Evolutionary conservation across 2,113 vertebrate species (phyloP), one percentile per base, ranked within the genome.

Genomic region (Tor tambroides): DNA sequence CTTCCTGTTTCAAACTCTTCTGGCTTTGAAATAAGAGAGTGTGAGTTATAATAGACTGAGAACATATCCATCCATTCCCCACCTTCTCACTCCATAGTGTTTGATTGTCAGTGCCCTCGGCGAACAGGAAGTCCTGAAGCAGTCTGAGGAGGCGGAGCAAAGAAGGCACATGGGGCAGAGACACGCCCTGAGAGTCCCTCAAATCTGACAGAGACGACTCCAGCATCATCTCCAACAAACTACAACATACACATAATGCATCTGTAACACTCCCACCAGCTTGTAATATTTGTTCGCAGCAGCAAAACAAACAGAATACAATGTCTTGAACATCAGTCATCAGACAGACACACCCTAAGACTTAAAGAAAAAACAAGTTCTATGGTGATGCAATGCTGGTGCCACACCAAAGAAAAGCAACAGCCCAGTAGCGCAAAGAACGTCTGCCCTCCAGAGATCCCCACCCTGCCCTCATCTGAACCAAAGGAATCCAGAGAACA

Each of bases 141-240:
- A 99, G 94, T 26, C 98, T 92, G 41, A 99, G 96, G 30, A 99
- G 96, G 85, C 96, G 96, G 15, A 99, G 94, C 4, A 95, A 94
- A 0, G 96, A 97, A 87, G 97, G 97, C 81, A 93, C 94, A 92
- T 97, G 95, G 0, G 96, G 94, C 87, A 96, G 88, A n/a, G 91
- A 23, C 1, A 94, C 89, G 0, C 93, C 89, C 0, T 95, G 91
- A 0, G 95, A 92, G 2, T 97, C 96, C 89, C 96, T 96, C 90
- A 99, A 91, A 90, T 99, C 98, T 0, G 95, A 97, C 91, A 98
- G 89, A 0, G 97, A 97, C 0, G 98, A 99, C 92, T 99, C 98
- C 94, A 99, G 90, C 98, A 99, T 99, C 98, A 99, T 97, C 95
- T 99, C 98, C 93, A 99, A 90, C 81, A 99, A 94, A 93, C 98